These are phyloP conservation scores for Pempheris klunzingeri DNA, from an alignment of 2,797 vertebrate genomes.

Conservation along the genomic window DNA sequence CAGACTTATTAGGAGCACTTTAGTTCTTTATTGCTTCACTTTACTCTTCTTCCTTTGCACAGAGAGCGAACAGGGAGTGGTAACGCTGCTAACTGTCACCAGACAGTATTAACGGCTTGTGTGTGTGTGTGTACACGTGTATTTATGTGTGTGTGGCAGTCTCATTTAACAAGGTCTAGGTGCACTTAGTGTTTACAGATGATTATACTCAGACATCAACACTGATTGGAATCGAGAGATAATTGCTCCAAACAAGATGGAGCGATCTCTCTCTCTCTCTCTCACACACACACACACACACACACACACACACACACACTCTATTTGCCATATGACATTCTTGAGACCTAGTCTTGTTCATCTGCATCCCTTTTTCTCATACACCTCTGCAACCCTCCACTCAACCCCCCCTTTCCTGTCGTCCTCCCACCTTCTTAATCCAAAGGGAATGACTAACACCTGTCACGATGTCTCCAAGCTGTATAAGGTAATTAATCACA, in stretches of 20 bases:
- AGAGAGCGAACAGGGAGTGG: constrained; percentile 24
- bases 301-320: neutral
- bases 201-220: constrained; percentile 71
- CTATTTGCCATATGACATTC: constrained; percentile 43
- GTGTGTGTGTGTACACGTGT: constrained; percentile 20
- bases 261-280: constrained; percentile 6
- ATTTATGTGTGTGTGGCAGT: constrained; percentile 36
- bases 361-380: constrained; percentile 40
- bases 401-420: constrained; percentile 19
- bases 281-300: neutral
- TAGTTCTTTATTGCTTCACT: constrained; percentile 26
- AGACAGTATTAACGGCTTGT: constrained; percentile 55
- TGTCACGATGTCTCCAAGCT: constrained; percentile 61
- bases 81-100: constrained; percentile 47
- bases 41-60: constrained; percentile 20
- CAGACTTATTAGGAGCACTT: constrained; percentile 41
- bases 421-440: constrained; percentile 62
- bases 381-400: constrained; percentile 18
- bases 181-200: constrained; percentile 69
- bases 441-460: constrained; percentile 69
- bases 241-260: constrained; percentile 68
- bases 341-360: constrained; percentile 45
- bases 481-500: constrained; percentile 71
- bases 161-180: constrained; percentile 69
- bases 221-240: constrained; percentile 74